Percentiles rank a stretch among this genome's conserved stretches.
These are phyloP conservation scores for Lordiphosa andalusiaca DNA, from an alignment of 2,888 invertebrate genomes.

Conservation along the genomic window DNA sequence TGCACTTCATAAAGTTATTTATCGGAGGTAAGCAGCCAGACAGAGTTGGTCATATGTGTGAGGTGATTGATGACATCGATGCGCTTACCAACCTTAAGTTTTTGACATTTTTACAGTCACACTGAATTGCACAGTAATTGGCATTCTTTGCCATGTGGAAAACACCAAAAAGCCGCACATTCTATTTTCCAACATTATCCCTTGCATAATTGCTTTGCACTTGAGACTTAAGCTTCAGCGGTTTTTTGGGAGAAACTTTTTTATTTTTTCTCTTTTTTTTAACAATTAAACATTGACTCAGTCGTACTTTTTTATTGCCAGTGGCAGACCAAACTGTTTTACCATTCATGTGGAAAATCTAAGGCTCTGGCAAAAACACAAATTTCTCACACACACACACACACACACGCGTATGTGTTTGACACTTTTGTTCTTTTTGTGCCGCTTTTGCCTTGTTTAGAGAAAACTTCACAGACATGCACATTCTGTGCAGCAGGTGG, in stretches of 20 bases:
- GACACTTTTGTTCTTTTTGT: conserved; percentile 15
- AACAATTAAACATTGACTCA: conserved; percentile 72
- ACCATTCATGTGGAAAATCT: conserved; percentile 45
- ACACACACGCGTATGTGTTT: conserved; percentile 13
- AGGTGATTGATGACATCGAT: conserved; percentile 78
- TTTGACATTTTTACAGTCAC: conserved; percentile 27
- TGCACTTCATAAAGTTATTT: conserved; percentile 65
- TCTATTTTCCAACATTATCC: conserved; percentile 10
- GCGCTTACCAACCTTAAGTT: conserved; percentile 57
- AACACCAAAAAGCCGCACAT: conserved; percentile 7
- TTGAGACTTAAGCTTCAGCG: conserved; percentile 39
- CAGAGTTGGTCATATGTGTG: conserved; percentile 16
- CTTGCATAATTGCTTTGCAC: conserved; percentile 43
- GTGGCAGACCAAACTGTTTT: conserved; percentile 55
- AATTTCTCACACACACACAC: conserved; percentile 20
- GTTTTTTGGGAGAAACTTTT: too few relatives aligned
- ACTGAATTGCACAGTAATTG: conserved; percentile 37
- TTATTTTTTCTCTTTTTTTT: conserved; percentile 1
- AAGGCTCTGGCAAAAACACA: conserved; percentile 43
- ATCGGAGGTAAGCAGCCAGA: conserved; percentile 24
- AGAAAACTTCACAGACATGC: conserved; percentile 4
- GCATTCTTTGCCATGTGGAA: conserved; percentile 18
- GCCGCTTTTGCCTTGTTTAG: background rate
- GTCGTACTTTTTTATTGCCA: conserved; percentile 29
- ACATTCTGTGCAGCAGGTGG: conserved; percentile 17